Base-by-base conservation (phyloP, 2,113 vertebrate species). In the Fregetta grallaria region DNA sequence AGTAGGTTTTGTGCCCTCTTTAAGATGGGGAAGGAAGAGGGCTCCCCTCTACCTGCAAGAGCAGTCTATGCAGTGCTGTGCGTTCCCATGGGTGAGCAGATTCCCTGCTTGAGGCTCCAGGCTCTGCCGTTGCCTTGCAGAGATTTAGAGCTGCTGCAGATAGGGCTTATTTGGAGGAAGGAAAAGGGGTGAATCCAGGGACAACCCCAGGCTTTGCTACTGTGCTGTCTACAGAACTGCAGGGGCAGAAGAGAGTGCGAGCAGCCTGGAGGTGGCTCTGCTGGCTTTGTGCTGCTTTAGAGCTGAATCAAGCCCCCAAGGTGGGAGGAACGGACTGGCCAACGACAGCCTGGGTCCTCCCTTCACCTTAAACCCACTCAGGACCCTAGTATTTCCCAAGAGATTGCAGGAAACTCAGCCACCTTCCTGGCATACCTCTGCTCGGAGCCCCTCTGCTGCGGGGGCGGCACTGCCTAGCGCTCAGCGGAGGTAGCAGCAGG, bases 191-290 rank as follows among this genome's bases (percentile, higher is more conserved):
- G 83, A 74, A 55, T 88, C 65, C 79, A 75, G 40, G 63, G n/a
- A 42, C 68, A 92, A 34, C 34, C 40, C 52, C 83, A 72, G 62
- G 58, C 40, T 94, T 72, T 89, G 73, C 91, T 42, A 4, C 38
- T 44, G 71, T 77, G 58, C 63, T 8, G 62, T 58, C 53, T 89
- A 83, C 78, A 85, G 74, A 86, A 70, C 58, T 62, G 75, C 88
- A 62, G 94, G 92, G 88, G 74, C 88, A 92, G 88, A 88, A 47
- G 30, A 52, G 62, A 82, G 81, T 56, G 66, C 62, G 50, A 82
- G 66, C 86, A 79, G 92, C 45, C 86, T 87, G 86, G 76, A 96
- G 78, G 88, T 94, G 88, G 75, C 91, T 94, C 52, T 52, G 67
- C 63, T 86, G 55, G 30, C 82, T 96, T 59, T 59, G 38, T 59